phyloP scores from a whole-genome alignment of 2,113 vertebrate species.

The Ptilonorhynchus violaceus region DNA sequence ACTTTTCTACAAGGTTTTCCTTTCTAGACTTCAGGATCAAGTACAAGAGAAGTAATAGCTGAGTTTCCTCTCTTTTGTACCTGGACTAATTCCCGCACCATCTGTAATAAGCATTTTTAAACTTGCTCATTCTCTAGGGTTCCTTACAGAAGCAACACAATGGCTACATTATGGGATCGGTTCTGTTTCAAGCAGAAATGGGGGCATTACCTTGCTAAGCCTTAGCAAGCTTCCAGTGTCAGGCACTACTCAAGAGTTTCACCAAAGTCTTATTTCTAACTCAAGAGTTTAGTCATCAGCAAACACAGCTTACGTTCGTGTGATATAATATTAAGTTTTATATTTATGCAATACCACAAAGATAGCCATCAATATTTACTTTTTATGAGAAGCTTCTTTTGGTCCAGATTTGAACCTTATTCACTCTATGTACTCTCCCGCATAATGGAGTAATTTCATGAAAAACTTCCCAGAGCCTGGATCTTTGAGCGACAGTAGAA shows the following conservation, averaged over 20 bases:
- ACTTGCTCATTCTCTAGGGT: neutral
- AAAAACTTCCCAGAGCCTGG: neutral
- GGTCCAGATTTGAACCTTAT: neutral
- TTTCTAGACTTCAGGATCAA: neutral
- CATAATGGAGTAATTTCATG: neutral
- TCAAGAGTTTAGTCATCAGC: neutral
- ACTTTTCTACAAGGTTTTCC: neutral
- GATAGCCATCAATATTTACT: neutral
- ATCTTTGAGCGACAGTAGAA: neutral
- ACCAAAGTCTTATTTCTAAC: neutral
- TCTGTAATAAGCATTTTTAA: neutral
- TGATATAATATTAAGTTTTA: neutral
- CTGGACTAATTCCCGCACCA: neutral
- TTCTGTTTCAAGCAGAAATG: neutral
- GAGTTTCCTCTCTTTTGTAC: neutral
- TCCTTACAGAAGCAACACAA: neutral
- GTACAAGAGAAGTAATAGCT: neutral
- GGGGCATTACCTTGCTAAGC: neutral
- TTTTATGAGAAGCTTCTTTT: neutral
- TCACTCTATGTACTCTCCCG: neutral
- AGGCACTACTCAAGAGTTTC: neutral
- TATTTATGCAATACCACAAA: neutral
- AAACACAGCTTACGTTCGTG: neutral
- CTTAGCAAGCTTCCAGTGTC: neutral
- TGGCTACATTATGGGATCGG: neutral